Evolutionary conservation across 2,888 invertebrate species (phyloP), one percentile per base, ranked within the genome.

Genomic region (Lochmaea capreae): DNA sequence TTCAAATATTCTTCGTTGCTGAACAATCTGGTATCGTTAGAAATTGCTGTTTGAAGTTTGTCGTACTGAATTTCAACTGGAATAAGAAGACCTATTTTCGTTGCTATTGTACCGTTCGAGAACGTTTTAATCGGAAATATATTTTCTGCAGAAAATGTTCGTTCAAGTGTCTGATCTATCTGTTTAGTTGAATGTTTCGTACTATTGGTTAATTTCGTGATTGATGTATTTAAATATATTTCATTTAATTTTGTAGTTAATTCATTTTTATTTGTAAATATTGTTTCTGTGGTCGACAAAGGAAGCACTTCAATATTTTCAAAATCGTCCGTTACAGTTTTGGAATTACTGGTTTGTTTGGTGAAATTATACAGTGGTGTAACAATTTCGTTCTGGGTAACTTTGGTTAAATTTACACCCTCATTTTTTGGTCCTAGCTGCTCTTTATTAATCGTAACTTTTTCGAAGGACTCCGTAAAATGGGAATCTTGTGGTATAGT

Each of bases 21-120:
- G 5, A 61, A 22, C 12, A 52, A 26, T 61, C 16, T 61, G 14
- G 39, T 61, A n/a, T 39, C 16, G 61, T 61, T 61, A 26, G 26
- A 39, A 9, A 33, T 9, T 5, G 14, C 39, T 5, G 33, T 61
- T 61, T 61, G 26, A 6, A 61, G 61, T 61, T 39, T 61, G 8
- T 18, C 74, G n/a, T 76, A 77, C 52, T 75, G 68, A 9, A 77
- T 73, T 75, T 67, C 74, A 10, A 77, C 73, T 14, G 76, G 76
- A 14, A 76, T 74, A 6, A 76, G 22, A 14, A 72, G 46, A 14
- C 71, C 76, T 58, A 65, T 46, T 22, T 73, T 68, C 5, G 70
- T 70, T 10, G 63, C 70, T 54, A 70, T 70, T 6, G 58, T 58
- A 16, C 33, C 33, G 8, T 66, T 67, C 12, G 39, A 57, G n/a